phyloP scores from a whole-genome alignment of 1,140 invertebrate species.

The Panulirus ornatus region DNA sequence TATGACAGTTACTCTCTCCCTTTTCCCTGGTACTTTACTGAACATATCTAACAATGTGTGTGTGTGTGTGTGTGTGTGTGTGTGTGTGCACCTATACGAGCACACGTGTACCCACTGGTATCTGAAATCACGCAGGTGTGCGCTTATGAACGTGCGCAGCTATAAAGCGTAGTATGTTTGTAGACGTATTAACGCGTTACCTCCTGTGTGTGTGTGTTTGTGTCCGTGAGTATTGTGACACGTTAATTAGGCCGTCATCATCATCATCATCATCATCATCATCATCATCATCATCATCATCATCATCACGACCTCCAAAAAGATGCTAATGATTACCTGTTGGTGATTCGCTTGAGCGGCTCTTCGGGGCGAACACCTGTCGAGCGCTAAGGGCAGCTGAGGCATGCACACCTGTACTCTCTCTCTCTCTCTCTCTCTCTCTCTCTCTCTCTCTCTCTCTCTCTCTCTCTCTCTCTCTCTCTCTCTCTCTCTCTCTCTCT shows the following conservation, averaged over 20 bases:
- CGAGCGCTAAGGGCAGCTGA: background rate
- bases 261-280: constrained; percentile 15
- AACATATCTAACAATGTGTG: background rate
- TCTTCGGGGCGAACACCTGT: too few species aligned
- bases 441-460: background rate
- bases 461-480: background rate
- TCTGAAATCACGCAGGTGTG: background rate
- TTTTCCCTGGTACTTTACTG: too few species aligned
- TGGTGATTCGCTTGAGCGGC: too few species aligned
- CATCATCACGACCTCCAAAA: too few species aligned
- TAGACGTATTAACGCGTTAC: too few species aligned
- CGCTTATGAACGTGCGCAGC: background rate
- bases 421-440: background rate
- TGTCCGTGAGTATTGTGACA: background rate
- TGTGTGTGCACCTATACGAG: background rate
- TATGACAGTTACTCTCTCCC: too few species aligned
- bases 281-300: background rate
- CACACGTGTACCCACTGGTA: background rate
- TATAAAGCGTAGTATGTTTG: too few species aligned
- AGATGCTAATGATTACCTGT: too few species aligned
- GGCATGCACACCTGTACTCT: background rate
- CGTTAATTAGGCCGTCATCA: background rate
- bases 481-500: background rate
- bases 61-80: constrained; percentile 24
- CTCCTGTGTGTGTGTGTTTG: background rate